phyloP scores from a whole-genome alignment of 92 coral and sea anemone genomes.

The Zoanthus sociatus region DNA sequence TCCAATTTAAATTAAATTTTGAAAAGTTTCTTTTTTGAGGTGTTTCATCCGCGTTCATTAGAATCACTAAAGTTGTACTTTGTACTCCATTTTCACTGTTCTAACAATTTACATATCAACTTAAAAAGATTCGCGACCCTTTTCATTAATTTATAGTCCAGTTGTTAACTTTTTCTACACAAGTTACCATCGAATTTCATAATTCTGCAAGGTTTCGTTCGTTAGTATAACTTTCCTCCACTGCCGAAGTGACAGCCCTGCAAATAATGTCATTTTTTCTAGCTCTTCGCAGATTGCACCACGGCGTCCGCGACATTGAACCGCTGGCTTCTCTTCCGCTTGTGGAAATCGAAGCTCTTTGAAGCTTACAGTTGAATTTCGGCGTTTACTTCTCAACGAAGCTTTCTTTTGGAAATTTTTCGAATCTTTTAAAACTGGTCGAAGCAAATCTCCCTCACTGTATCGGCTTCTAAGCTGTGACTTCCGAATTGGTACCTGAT shows the following conservation, averaged over 20 bases:
- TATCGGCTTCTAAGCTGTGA: constrained; percentile 14
- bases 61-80: too few relatives aligned
- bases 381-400: not conserved
- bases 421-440: constrained; percentile 21
- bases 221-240: constrained; percentile 73
- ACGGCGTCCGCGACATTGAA: constrained; percentile 50
- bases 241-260: constrained; percentile 67
- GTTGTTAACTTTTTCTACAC: not conserved
- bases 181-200: constrained; percentile 57
- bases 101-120: too few relatives aligned
- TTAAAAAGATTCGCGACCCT: too few relatives aligned
- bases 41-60: too few relatives aligned
- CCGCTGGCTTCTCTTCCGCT: constrained; percentile 17
- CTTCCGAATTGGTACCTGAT: not conserved
- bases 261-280: constrained; percentile 44
- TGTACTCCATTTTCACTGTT: too few relatives aligned
- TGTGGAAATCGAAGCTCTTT: constrained; percentile 32
- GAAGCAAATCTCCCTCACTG: constrained; percentile 33
- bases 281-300: constrained; percentile 70
- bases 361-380: constrained; percentile 27
- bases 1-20: too few relatives aligned
- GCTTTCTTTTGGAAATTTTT: not conserved
- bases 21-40: too few relatives aligned
- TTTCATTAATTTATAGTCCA: too few relatives aligned
- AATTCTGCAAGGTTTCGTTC: constrained; percentile 50